Percentiles rank a stretch among this genome's conserved stretches.
phyloP scores from a whole-genome alignment of 2,113 vertebrate species.

The Oryzias curvinotus region DNA sequence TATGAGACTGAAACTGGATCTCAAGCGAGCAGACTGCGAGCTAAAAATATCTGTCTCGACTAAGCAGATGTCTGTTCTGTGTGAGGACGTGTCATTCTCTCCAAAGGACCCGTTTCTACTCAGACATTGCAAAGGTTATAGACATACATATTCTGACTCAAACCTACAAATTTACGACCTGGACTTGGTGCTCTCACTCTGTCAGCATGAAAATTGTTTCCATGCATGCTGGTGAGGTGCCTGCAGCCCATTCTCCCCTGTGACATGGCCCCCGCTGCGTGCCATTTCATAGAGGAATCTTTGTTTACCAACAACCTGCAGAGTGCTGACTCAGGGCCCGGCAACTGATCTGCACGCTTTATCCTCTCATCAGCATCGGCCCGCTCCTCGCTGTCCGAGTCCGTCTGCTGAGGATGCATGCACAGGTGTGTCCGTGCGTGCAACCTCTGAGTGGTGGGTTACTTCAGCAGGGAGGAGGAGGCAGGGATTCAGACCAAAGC shows the following conservation, averaged over 20 bases:
- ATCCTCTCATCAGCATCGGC: conserved; percentile 19
- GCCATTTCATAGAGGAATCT: conserved; percentile 26
- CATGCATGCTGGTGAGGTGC: not conserved
- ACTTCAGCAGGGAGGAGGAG: not conserved
- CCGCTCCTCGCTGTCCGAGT: conserved; percentile 1
- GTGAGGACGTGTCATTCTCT: conserved; percentile 1
- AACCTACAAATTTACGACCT: not conserved
- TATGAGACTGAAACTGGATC: conserved; percentile 24
- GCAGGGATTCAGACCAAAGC: conserved; percentile 1
- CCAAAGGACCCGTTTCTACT: not conserved
- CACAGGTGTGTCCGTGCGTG: not conserved
- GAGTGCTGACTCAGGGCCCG: conserved; percentile 41
- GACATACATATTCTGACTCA: too few species aligned
- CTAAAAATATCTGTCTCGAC: conserved; percentile 46
- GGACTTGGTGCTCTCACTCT: not conserved
- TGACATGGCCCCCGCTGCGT: not conserved
- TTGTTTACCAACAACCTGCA: conserved; percentile 44
- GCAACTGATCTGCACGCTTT: conserved; percentile 27
- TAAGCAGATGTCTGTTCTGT: conserved; percentile 30
- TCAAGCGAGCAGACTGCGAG: conserved; percentile 10
- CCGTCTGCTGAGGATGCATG: conserved; percentile 16
- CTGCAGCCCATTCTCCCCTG: conserved; percentile 12
- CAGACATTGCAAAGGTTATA: not conserved
- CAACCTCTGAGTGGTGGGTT: not conserved
- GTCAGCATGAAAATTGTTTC: not conserved